A percentile compares a stretch with the other conserved stretches of the same genome.
phyloP scores from a whole-genome alignment of 2,113 vertebrate species.

The Rhodinocichla rosea region DNA sequence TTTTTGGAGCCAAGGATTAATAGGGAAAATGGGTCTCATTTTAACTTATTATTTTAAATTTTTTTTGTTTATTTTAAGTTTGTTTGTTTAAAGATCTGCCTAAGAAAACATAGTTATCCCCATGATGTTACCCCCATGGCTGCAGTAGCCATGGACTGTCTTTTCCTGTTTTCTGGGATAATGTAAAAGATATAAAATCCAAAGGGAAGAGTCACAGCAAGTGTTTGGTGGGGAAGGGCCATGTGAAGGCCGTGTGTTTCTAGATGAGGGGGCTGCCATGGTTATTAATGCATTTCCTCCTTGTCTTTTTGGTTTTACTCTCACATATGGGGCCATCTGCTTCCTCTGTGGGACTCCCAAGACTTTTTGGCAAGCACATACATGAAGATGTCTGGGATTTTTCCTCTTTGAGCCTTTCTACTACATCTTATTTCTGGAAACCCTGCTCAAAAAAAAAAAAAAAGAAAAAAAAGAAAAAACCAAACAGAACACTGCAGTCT shows the following conservation, averaged over 20 bases:
- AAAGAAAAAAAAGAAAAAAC: too few relatives aligned
- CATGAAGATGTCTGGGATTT: background rate
- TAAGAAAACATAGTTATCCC: background rate
- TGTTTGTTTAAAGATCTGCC: background rate
- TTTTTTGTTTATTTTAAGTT: too few relatives aligned
- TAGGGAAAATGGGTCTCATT: background rate
- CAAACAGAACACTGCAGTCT: background rate
- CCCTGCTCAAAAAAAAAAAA: background rate
- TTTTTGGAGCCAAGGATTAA: background rate
- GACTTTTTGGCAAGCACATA: background rate
- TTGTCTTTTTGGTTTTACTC: background rate
- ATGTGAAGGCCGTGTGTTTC: background rate
- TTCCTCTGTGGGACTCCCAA: slow-evolving; percentile 39
- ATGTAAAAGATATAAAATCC: background rate
- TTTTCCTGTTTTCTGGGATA: background rate
- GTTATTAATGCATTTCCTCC: background rate
- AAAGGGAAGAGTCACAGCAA: background rate
- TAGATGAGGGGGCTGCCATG: background rate
- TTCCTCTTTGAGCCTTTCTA: background rate
- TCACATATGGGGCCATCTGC: slow-evolving; percentile 42
- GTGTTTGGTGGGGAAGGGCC: background rate
- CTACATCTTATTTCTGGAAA: background rate
- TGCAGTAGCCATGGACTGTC: background rate
- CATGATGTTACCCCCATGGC: background rate
- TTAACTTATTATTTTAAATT: background rate